These are phyloP conservation scores for Mellilla xanthometata DNA, from an alignment of 2,888 invertebrate genomes.

Conservation along the genomic window DNA sequence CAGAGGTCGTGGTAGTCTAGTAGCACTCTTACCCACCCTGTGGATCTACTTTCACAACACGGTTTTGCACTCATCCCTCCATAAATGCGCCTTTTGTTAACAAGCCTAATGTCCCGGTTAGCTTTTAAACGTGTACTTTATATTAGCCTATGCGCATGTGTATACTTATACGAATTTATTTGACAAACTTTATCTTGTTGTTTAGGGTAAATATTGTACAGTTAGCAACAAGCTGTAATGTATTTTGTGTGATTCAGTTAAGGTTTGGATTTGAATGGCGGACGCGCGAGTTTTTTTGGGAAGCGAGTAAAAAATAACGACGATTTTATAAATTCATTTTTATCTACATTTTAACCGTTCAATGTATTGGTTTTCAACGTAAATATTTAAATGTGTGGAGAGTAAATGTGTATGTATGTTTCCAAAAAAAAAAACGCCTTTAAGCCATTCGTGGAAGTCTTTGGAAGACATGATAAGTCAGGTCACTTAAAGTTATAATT, in stretches of 20 bases:
- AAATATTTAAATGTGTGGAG: no score
- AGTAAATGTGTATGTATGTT: no score
- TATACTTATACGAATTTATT: slow-evolving; percentile 21
- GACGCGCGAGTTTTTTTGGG: no score
- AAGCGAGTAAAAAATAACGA: no score
- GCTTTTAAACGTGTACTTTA: slow-evolving; percentile 48
- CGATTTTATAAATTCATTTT: no score
- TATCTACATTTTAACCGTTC: no score
- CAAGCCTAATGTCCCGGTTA: slow-evolving; percentile 57
- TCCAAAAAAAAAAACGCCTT: no score
- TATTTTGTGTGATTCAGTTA: not conserved
- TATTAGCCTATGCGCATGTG: slow-evolving; percentile 30
- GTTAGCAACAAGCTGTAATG: not conserved
- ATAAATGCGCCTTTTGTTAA: slow-evolving; percentile 76
- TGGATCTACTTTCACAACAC: slow-evolving; percentile 21
- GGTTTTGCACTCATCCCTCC: slow-evolving; percentile 65
- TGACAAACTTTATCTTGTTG: slow-evolving; percentile 12
- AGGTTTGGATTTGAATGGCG: slow-evolving; percentile 8
- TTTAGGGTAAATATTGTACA: slow-evolving; percentile 1
- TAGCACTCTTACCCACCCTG: slow-evolving; percentile 3
- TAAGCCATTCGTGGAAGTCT: no score
- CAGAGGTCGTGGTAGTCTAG: no score
- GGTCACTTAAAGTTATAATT: no score
- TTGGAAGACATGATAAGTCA: no score
- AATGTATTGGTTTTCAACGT: no score